Base-by-base conservation (phyloP, 2,113 vertebrate species). In the Mustela lutreola region DNA sequence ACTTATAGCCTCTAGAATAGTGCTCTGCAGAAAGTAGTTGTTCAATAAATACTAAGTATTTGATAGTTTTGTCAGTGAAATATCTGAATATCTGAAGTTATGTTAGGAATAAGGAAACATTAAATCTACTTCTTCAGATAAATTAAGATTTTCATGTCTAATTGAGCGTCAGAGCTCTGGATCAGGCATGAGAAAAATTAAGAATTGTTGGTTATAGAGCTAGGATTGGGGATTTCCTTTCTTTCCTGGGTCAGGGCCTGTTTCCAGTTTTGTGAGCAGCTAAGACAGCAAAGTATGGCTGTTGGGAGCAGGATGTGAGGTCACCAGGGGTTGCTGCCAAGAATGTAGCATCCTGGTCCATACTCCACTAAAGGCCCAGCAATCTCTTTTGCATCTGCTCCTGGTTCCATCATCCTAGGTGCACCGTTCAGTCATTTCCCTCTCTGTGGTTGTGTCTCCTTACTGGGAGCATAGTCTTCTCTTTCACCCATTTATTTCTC, bases 101-200 rank as follows among this genome's bases (percentile, higher is more conserved):
- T 86, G 26, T 10, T 85, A 90, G 53, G n/a, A 93, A 90, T 81
- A 76, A 76, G 71, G 60, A 89, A 21, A 56, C 22, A 53, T 33
- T 82, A 79, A 94, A 73, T 76, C 26, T 86, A 83, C n/a, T 95
- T 96, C n/a, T 96, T 22, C 90, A 67, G 63, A 60, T 95, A 95
- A 96, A 88, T 86, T 42, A 94, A 95, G 36, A 76, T 92, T 97
- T 97, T 78, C 71, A 65, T 85, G 39, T 89, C 33, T 28, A 70
- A 36, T 11, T 82, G 65, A 39, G 16, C n/a, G 18, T 58, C 19
- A 65, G 60, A 7, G n/a, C 42, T 97, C 73, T 91, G 19, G 50
- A 86, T 87, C 11, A 53, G 45, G 11, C 36, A 60, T 31, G 76
- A 95, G 58, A 81, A 96, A 84, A 92, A 87, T 65, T 6, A 86